These are phyloP conservation scores for Nerophis lumbriciformis DNA, from an alignment of 2,113 vertebrate species.

Conservation along the genomic window DNA sequence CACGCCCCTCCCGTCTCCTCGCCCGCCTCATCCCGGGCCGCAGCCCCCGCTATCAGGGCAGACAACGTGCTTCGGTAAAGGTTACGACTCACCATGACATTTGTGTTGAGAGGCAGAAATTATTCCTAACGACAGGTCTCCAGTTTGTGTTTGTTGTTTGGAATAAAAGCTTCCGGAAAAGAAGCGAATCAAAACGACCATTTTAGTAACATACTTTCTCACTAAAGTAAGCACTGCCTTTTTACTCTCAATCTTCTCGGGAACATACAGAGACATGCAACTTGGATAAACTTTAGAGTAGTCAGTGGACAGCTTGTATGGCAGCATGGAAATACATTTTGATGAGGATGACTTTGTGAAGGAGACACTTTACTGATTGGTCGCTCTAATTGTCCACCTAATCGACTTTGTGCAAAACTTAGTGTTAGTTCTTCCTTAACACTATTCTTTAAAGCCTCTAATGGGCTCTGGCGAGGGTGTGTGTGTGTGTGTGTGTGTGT, in stretches of 20 bases:
- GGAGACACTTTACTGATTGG: constrained; percentile 64
- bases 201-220: neutral
- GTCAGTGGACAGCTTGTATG: no score
- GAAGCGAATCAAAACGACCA: neutral
- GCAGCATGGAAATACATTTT: no score
- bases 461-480: constrained; percentile 30
- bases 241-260: no score
- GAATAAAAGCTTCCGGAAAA: neutral
- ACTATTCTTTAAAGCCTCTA: constrained; percentile 30
- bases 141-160: neutral
- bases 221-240: no score
- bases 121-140: constrained; percentile 52
- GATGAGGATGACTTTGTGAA: neutral
- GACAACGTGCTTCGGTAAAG: constrained; percentile 74
- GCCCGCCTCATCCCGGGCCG: constrained; percentile 29
- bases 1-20: constrained; percentile 15
- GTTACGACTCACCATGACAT: constrained; percentile 75
- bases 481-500: no score
- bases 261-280: no score
- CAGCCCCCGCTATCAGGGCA: constrained; percentile 60
- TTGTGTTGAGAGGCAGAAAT: constrained; percentile 66
- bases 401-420: constrained; percentile 52
- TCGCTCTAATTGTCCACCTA: constrained; percentile 64
- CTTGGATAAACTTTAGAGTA: no score
- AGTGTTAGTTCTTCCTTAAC: constrained; percentile 23